A percentile compares a stretch with the other conserved stretches of the same genome.
Conservation (phyloP, 2,797 vertebrate genomes). For the Gallinago stenura region DNA sequence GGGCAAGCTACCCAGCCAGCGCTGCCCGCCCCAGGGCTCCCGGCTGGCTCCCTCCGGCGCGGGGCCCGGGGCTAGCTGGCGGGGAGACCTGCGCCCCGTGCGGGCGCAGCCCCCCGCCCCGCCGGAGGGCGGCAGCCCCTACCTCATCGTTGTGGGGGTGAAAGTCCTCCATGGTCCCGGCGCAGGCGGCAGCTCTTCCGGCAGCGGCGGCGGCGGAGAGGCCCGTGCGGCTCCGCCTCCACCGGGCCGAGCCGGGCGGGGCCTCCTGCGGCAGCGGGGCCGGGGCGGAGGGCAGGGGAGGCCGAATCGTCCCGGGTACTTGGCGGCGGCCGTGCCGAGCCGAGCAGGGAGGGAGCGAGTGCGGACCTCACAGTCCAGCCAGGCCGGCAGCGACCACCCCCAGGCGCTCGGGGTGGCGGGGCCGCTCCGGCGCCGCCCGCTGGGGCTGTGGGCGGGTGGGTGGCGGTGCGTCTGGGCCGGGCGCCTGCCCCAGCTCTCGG, state of each 20-base stretch:
- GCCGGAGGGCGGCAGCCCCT: neutral
- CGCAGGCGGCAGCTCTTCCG: neutral
- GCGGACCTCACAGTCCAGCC: rapidly evolving
- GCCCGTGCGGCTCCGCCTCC: neutral
- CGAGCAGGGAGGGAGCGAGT: rapidly evolving
- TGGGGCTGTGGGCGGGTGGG: neutral
- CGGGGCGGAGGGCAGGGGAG: rapidly evolving
- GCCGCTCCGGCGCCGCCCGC: neutral
- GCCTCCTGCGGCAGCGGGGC: neutral
- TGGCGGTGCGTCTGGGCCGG: neutral
- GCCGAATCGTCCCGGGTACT: rapidly evolving
- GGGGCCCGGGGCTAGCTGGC: neutral
- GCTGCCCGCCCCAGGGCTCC: neutral
- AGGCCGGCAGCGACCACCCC: rapidly evolving
- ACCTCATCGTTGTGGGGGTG: slow-evolving; percentile 78
- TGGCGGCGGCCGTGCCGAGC: neutral
- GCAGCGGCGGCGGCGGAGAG: neutral
- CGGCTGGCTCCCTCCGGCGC: neutral
- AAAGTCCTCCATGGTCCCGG: slow-evolving; percentile 76
- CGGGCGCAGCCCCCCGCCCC: no score
- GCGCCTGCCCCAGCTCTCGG: neutral
- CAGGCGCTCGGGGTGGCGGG: neutral
- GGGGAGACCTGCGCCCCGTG: neutral
- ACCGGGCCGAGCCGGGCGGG: neutral
- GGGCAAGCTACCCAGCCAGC: neutral